These are phyloP conservation scores for Stictonetta naevosa DNA, from an alignment of 2,113 vertebrate species.

Conservation along the genomic window DNA sequence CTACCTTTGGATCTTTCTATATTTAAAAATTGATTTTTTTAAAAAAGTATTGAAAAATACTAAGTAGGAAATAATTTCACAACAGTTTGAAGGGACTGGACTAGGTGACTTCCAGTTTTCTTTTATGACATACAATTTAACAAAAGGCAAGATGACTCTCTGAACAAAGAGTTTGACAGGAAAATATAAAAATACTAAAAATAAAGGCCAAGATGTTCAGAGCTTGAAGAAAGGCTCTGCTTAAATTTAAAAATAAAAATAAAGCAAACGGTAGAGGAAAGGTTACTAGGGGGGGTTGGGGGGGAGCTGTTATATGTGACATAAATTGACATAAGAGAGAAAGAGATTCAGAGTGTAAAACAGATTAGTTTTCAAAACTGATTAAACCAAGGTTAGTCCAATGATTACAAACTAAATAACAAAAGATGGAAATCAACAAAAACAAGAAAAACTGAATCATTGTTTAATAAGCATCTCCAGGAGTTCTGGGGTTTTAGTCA, in stretches of 20 bases:
- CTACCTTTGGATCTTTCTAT: neutral
- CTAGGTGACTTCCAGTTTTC: neutral
- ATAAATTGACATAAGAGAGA: neutral
- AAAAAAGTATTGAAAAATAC: neutral
- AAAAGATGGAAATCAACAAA: neutral
- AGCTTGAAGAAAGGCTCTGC: neutral
- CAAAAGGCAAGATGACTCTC: neutral
- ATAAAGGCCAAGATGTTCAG: neutral
- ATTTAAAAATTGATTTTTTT: neutral
- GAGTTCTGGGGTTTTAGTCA: neutral
- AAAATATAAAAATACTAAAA: neutral
- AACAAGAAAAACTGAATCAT: neutral
- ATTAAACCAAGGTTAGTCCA: neutral
- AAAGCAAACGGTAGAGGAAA: neutral
- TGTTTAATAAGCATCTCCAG: neutral
- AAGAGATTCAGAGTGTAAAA: neutral
- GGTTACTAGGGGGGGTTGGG: neutral
- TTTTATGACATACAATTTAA: neutral
- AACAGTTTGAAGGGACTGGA: neutral
- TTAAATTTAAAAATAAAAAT: neutral
- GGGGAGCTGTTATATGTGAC: neutral
- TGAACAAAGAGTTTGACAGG: neutral
- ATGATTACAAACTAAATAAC: neutral
- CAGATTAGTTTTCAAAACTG: neutral
- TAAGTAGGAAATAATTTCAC: neutral